A percentile compares a stretch with the other conserved stretches of the same genome.
Evolutionary conservation across 2,888 invertebrate species (phyloP).

Genomic region (Tetranychus truncatus): DNA sequence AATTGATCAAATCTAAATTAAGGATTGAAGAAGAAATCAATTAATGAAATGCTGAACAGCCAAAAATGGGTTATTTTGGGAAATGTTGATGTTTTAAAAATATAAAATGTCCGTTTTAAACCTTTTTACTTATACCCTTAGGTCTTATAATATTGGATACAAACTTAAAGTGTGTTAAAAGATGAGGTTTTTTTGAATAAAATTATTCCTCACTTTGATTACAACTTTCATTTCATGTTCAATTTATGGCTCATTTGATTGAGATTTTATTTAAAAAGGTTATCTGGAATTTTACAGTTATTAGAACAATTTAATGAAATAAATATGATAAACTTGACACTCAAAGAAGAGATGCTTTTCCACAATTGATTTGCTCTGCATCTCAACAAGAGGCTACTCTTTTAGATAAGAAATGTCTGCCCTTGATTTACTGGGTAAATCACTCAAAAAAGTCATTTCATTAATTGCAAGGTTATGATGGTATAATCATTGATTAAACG

Average conservation of each 20-base stretch:
- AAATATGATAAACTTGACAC: background rate
- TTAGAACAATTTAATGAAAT: background rate
- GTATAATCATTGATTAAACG: background rate
- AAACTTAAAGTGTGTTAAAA: no score
- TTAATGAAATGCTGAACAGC: background rate
- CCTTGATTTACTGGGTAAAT: no score
- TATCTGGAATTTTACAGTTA: background rate
- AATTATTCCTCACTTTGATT: no score
- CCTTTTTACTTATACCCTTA: no score
- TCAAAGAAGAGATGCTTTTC: background rate
- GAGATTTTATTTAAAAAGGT: background rate
- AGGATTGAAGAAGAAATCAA: background rate
- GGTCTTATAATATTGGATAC: no score
- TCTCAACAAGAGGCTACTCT: no score
- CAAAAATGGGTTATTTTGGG: no score
- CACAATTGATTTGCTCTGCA: no score
- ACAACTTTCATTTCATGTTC: background rate
- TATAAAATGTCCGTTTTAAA: background rate
- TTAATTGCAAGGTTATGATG: no score
- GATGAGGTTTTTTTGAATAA: no score
- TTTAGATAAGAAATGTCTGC: no score
- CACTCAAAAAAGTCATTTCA: no score
- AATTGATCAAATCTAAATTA: slow-evolving; percentile 20
- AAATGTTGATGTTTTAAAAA: background rate
- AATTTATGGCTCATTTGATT: background rate